Evolutionary conservation across 1,140 invertebrate species (phyloP).

Genomic region (Heliothis subflexa): DNA sequence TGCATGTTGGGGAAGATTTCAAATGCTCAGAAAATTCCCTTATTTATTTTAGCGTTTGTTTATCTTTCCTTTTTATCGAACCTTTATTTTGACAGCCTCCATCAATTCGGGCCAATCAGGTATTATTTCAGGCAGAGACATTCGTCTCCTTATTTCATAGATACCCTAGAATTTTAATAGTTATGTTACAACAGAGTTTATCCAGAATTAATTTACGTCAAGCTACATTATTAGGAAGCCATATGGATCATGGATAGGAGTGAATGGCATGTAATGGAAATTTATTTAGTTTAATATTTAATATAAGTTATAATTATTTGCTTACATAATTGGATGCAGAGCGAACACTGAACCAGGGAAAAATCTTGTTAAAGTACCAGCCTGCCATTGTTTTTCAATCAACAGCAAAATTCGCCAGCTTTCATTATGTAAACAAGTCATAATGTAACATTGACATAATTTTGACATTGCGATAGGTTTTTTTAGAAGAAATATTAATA

Average conservation of each 20-base stretch:
- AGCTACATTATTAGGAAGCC: slow-evolving; percentile 68
- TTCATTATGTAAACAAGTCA: slow-evolving; percentile 46
- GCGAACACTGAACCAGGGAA: slow-evolving; percentile 62
- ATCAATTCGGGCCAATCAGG: slow-evolving; percentile 88
- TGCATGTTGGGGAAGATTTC: slow-evolving; percentile 49
- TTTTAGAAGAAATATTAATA: slow-evolving; percentile 4
- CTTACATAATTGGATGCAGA: slow-evolving; percentile 23
- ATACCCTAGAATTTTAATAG: slow-evolving; percentile 87
- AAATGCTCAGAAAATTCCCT: slow-evolving; percentile 65
- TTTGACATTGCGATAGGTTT: slow-evolving; percentile 4
- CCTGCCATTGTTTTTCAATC: slow-evolving; percentile 61
- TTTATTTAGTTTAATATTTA: background rate
- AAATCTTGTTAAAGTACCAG: slow-evolving; percentile 63
- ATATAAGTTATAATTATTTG: background rate
- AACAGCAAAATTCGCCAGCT: slow-evolving; percentile 1
- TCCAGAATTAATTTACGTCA: slow-evolving; percentile 18
- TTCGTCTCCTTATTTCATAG: slow-evolving; percentile 88
- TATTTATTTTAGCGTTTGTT: slow-evolving; percentile 66
- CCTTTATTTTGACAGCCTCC: slow-evolving; percentile 88
- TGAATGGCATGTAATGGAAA: background rate
- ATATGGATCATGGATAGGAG: slow-evolving; percentile 32
- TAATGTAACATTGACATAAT: slow-evolving; percentile 34
- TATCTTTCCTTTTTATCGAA: slow-evolving; percentile 86
- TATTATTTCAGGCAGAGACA: slow-evolving; percentile 88
- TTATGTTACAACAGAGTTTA: slow-evolving; percentile 54